Conservation (phyloP, 2,797 vertebrate species). For the Acomys russatus region DNA sequence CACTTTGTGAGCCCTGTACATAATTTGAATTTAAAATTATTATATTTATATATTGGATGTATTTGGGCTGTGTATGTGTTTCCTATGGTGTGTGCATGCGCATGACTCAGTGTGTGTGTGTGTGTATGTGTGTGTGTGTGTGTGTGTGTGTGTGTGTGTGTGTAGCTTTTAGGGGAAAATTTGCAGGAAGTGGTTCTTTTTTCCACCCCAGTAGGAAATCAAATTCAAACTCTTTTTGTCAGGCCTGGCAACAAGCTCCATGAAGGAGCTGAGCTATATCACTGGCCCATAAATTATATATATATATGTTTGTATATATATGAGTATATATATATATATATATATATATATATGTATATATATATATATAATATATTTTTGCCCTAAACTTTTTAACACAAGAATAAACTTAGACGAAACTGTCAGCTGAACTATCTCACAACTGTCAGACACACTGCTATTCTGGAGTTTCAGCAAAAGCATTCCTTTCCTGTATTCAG, state of each 20-base stretch:
- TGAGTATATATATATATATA: no score
- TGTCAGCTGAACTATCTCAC: not conserved
- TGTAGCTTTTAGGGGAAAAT: not conserved
- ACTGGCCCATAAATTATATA: not conserved
- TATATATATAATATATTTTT: not conserved
- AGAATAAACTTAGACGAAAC: not conserved
- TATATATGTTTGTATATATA: no score
- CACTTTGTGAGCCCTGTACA: not conserved
- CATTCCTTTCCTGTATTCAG: slow-evolving; percentile 1
- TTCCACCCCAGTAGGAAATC: not conserved
- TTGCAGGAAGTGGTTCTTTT: not conserved
- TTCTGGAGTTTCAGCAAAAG: not conserved
- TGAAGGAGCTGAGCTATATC: not conserved
- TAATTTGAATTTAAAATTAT: not conserved
- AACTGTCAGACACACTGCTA: slow-evolving; percentile 28
- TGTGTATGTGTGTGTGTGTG: not conserved
- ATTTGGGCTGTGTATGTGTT: not conserved
- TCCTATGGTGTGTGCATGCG: not conserved
- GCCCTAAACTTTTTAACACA: not conserved
- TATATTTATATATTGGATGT: not conserved
- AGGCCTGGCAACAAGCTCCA: not conserved
- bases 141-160: not conserved
- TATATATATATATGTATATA: not conserved
- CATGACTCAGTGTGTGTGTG: not conserved
- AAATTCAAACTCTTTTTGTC: not conserved